Percentiles rank a stretch among this genome's conserved stretches.
phyloP scores from a whole-genome alignment of 2,888 invertebrate species.

The Lasioglossum malachurum region DNA sequence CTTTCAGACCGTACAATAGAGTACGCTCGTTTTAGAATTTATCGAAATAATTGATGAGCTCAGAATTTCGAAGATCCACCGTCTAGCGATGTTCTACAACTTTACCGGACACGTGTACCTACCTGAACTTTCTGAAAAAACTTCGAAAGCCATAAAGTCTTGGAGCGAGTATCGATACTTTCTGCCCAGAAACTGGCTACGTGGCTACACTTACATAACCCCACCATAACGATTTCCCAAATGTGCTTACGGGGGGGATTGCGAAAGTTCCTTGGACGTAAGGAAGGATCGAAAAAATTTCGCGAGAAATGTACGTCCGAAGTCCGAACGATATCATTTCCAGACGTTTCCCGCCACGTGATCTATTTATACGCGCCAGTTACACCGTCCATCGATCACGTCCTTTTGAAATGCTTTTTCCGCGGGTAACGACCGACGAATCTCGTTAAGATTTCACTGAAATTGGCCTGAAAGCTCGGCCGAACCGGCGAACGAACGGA shows the following conservation, averaged over 20 bases:
- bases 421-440: slow-evolving; percentile 5
- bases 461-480: not conserved
- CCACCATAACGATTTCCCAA: not conserved
- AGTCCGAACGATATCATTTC: not conserved
- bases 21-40: not conserved
- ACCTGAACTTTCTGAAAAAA: not conserved
- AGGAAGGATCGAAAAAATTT: not conserved
- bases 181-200: not conserved
- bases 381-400: not conserved
- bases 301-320: not conserved
- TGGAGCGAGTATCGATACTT: not conserved
- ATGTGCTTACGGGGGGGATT: not conserved
- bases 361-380: not conserved
- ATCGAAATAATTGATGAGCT: not conserved
- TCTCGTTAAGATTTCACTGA: slow-evolving; percentile 37
- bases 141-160: not conserved
- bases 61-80: not conserved
- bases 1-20: not conserved
- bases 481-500: slow-evolving; percentile 1
- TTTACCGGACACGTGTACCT: not conserved
- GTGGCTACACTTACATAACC: not conserved
- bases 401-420: not conserved
- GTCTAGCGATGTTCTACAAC: not conserved
- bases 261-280: not conserved
- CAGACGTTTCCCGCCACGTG: not conserved